phyloP scores from a whole-genome alignment of 2,797 vertebrate species.

The Muscicapa comitata region DNA sequence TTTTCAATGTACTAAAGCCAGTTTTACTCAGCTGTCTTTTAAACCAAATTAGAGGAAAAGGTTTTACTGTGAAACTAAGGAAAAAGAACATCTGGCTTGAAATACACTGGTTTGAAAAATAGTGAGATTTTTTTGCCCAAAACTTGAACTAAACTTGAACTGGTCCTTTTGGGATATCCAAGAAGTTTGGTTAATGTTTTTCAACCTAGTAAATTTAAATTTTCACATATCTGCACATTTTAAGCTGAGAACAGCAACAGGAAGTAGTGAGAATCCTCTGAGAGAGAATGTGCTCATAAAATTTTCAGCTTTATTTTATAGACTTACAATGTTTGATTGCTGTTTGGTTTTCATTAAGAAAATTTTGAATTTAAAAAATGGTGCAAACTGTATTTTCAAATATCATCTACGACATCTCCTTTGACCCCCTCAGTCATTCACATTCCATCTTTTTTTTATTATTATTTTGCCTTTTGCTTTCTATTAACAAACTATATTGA shows the following conservation, averaged over 20 bases:
- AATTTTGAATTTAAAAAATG: neutral
- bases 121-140: neutral
- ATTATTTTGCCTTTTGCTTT: neutral
- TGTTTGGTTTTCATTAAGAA: neutral
- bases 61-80: neutral
- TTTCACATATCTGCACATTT: conserved; percentile 10
- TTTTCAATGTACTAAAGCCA: neutral
- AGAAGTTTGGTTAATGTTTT: conserved; percentile 50
- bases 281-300: conserved; percentile 28
- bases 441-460: neutral
- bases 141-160: conserved; percentile 30
- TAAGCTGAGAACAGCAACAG: conserved; percentile 36
- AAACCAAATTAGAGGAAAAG: neutral
- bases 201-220: conserved; percentile 38
- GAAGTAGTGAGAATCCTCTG: conserved; percentile 27
- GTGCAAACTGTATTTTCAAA: neutral
- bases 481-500: conserved; percentile 30
- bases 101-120: neutral
- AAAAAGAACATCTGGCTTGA: neutral
- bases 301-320: conserved; percentile 43
- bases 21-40: neutral
- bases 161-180: neutral
- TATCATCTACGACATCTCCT: neutral
- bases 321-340: neutral
- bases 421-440: neutral